Conservation (phyloP, 2,113 vertebrate genomes). For the Prochilodus magdalenae region DNA sequence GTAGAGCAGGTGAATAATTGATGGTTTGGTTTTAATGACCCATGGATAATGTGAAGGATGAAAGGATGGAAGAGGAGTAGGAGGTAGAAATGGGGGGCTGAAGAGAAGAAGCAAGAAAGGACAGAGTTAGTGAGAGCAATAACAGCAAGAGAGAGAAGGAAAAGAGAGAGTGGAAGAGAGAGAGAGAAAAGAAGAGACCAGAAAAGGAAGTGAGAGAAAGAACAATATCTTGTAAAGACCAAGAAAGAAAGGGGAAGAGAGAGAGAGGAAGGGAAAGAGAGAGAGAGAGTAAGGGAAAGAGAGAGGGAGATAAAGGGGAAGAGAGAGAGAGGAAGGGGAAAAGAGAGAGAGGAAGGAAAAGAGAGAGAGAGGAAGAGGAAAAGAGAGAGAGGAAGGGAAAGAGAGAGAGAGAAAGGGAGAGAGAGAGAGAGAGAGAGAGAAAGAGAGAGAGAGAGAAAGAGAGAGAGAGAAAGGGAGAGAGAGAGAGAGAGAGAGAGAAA, state of each 20-base stretch:
- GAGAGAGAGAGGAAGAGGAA: neutral
- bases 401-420: neutral
- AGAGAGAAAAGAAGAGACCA: slow-evolving; percentile 16
- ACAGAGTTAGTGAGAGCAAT: slow-evolving; percentile 9
- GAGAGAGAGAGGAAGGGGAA: too few species aligned
- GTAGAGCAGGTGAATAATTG: slow-evolving; percentile 51
- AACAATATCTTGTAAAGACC: neutral
- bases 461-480: slow-evolving; percentile 16
- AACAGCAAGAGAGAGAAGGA: neutral
- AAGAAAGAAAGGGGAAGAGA: neutral
- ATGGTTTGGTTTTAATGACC: slow-evolving; percentile 46
- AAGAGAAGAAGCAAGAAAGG: slow-evolving; percentile 5
- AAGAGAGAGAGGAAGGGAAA: neutral
- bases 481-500: neutral
- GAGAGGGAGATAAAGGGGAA: slow-evolving; percentile 16
- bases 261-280: neutral
- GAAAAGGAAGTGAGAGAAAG: neutral
- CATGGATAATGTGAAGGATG: slow-evolving; percentile 38
- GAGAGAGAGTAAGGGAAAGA: neutral
- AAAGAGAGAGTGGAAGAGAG: neutral
- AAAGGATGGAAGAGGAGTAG: slow-evolving; percentile 14
- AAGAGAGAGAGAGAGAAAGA: neutral
- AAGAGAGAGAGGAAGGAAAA: neutral
- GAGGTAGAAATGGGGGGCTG: neutral
- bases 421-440: slow-evolving; percentile 5